Conservation (phyloP, 2,797 vertebrate genomes). For the Hypotaenidia okinawae region DNA sequence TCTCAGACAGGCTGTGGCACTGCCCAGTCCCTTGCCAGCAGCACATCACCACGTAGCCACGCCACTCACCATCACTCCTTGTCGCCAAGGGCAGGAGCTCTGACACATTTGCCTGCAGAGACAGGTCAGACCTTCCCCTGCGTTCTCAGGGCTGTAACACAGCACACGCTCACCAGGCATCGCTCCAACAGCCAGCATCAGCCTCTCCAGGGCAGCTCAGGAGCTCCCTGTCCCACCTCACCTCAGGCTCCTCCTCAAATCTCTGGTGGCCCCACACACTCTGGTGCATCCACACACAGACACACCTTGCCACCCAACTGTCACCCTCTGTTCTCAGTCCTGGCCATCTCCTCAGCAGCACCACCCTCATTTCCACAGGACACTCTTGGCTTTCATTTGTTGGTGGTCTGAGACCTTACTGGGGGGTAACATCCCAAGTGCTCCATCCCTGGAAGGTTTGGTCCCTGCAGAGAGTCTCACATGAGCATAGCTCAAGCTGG, state of each 20-base stretch:
- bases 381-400: not conserved
- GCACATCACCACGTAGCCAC: not conserved
- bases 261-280: accelerated
- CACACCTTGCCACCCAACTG: accelerated
- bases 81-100: not conserved
- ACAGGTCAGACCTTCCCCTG: not conserved
- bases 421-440: accelerated
- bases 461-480: not conserved
- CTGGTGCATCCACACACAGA: accelerated
- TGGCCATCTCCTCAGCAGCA: accelerated
- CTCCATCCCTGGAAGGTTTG: not conserved
- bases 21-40: not conserved
- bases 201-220: not conserved
- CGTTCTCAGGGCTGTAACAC: not conserved
- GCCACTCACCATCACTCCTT: accelerated
- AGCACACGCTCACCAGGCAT: accelerated
- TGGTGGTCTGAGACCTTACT: not conserved
- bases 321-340: accelerated
- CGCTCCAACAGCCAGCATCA: not conserved
- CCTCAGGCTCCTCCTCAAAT: not conserved
- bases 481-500: not conserved
- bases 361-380: not conserved
- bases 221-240: accelerated
- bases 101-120: not conserved
- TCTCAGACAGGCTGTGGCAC: not conserved